Percentiles rank a stretch among this genome's conserved stretches.
Conservation (phyloP, 1,140 invertebrate genomes). For the Anastrepha ludens region DNA sequence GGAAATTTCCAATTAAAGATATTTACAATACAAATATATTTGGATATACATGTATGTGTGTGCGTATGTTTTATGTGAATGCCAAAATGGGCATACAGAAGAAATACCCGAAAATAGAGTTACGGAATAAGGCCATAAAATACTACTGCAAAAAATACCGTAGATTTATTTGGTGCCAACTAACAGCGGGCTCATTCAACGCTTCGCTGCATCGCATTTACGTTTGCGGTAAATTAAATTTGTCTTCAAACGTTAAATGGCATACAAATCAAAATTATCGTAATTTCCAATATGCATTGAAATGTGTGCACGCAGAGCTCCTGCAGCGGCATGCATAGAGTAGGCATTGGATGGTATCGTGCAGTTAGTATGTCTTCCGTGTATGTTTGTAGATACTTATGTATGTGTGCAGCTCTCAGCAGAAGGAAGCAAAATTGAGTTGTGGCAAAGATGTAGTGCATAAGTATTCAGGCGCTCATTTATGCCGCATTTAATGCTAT, state of each 20-base stretch:
- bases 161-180: slow-evolving; percentile 48
- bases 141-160: slow-evolving; percentile 17
- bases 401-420: neutral
- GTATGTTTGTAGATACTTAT: neutral
- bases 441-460: neutral
- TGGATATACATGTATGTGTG: neutral
- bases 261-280: slow-evolving; percentile 74
- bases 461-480: slow-evolving; percentile 12
- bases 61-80: neutral
- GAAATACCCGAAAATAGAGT: too few relatives aligned
- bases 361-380: neutral
- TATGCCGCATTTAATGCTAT: slow-evolving; percentile 52
- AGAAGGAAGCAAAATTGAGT: neutral
- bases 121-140: neutral
- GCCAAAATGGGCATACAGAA: too few relatives aligned
- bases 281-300: slow-evolving; percentile 69
- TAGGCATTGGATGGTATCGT: neutral
- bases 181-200: slow-evolving; percentile 29
- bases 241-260: slow-evolving; percentile 54
- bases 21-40: neutral
- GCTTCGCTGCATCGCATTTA: slow-evolving; percentile 1
- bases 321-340: neutral
- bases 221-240: slow-evolving; percentile 51
- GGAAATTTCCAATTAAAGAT: neutral
- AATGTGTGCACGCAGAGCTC: slow-evolving; percentile 23